Evolutionary conservation across 2,113 vertebrate species (phyloP), one percentile per base, ranked within the genome.

Genomic region (Calidris pugnax): DNA sequence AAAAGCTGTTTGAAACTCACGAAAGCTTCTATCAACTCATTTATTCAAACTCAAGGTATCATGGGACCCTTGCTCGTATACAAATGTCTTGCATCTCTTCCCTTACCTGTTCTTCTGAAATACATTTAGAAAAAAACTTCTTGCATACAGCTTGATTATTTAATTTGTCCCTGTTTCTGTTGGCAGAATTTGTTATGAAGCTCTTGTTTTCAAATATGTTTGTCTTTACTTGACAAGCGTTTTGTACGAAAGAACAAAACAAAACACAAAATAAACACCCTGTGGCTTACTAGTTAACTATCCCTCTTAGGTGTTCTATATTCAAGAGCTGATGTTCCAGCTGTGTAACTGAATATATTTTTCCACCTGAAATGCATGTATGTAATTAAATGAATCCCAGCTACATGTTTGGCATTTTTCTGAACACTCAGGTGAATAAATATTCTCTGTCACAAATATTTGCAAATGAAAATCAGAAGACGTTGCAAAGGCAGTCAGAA

Each of bases 61-160:
- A 86, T 9, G 55, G 84, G 75, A 97, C 4, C 9, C 23, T 95
- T 91, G 75, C 69, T 97, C 90, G 80, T 96, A 89, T 72, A 85
- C 56, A 94, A 55, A 87, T 92, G 47, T 85, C 68, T 97, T 93
- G 78, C 95, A 98, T 88, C 96, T 98, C 97, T 90, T 55, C 6
- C 16, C 30, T 55, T 30, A 30, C 53, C 53, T 55, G 53, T 30
- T 18, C 9, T 19, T 55, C 30, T 30, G 28, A 55, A 6, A 14
- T 66, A 27, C 12, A 81, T 10, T 21, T 92, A 16, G 33, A 69
- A 64, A 69, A 73, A 74, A 59, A 10, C 2, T 35, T 66, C 63
- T 48, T 14, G 30, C 3, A 56, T 21, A 22, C 3, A 53, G 37
- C 57, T 37, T 53, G 6, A 35, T 74, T 60, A n/a, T 53, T 74